Conservation (phyloP, 2,888 invertebrate genomes). For the Epicampocera succincta region DNA sequence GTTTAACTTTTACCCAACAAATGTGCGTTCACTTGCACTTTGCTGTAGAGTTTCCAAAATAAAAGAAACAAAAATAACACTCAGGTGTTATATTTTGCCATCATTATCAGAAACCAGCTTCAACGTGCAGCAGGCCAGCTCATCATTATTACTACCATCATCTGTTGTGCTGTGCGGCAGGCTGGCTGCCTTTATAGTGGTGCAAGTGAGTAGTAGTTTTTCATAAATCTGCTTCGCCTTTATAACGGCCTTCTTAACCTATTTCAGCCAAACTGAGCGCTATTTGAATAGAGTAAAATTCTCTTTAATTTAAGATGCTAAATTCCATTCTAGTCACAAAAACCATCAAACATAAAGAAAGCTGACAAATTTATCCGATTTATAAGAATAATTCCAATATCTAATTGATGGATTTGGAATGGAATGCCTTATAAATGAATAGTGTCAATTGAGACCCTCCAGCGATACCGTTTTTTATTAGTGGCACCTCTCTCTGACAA, state of each 20-base stretch:
- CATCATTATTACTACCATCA: slow-evolving; percentile 56
- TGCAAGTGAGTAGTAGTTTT: slow-evolving; percentile 39
- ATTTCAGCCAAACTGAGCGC: slow-evolving; percentile 3
- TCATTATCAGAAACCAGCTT: slow-evolving; percentile 58
- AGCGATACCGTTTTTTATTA: too few species aligned
- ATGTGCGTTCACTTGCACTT: slow-evolving; percentile 76
- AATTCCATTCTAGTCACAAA: too few species aligned
- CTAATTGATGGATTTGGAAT: too few species aligned
- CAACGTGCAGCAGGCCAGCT: slow-evolving; percentile 36
- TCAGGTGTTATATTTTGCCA: slow-evolving; percentile 66
- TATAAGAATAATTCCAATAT: too few species aligned
- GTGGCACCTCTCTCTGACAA: too few species aligned
- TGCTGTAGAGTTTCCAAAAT: slow-evolving; percentile 43
- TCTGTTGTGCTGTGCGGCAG: slow-evolving; percentile 25
- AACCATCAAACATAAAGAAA: too few species aligned
- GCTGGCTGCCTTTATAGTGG: slow-evolving; percentile 23
- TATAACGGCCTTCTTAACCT: slow-evolving; percentile 61
- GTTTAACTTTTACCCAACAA: slow-evolving; percentile 66
- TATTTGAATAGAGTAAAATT: slow-evolving; percentile 10
- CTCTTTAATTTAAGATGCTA: too few species aligned
- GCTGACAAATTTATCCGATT: too few species aligned
- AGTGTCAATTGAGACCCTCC: too few species aligned
- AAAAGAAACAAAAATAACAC: slow-evolving; percentile 12
- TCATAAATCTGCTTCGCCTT: slow-evolving; percentile 60
- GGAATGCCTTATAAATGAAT: too few species aligned